These are phyloP conservation scores for Acanthacorydalis orientalis DNA, from an alignment of 2,888 invertebrate species.

Conservation along the genomic window DNA sequence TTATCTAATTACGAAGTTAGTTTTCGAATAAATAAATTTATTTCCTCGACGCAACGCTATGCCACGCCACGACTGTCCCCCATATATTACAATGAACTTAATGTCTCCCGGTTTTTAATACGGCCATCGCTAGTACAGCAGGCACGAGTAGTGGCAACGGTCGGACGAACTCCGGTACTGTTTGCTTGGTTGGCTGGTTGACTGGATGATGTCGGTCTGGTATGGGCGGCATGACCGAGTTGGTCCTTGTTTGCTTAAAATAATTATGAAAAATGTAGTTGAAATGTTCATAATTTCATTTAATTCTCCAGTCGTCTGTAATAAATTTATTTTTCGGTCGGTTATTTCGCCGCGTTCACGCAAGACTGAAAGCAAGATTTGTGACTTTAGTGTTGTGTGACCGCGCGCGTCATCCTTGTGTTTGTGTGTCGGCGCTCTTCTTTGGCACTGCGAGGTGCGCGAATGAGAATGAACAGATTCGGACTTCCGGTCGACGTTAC, in stretches of 20 bases:
- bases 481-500: too few relatives aligned
- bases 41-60: conserved; percentile 1
- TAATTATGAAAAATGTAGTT: conserved; percentile 7
- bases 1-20: conserved; percentile 6
- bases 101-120: not conserved
- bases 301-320: conserved; percentile 6
- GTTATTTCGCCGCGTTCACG: conserved; percentile 1
- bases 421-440: too few relatives aligned
- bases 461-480: too few relatives aligned
- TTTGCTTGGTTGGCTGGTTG: not conserved
- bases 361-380: conserved; percentile 2
- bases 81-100: conserved; percentile 6
- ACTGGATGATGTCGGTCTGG: not conserved
- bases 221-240: not conserved
- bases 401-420: too few relatives aligned
- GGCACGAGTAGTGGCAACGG: not conserved
- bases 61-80: not conserved
- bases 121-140: not conserved
- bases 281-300: conserved; percentile 7
- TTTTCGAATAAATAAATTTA: conserved; percentile 7
- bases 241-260: conserved; percentile 2
- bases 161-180: too few relatives aligned
- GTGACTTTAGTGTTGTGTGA: conserved; percentile 1
- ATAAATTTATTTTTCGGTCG: conserved; percentile 7
- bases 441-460: too few relatives aligned